Evolutionary conservation across 23 tunicate genomes (phyloP), one percentile per base, ranked within the genome.

Genomic region (Halocynthia roretzi): DNA sequence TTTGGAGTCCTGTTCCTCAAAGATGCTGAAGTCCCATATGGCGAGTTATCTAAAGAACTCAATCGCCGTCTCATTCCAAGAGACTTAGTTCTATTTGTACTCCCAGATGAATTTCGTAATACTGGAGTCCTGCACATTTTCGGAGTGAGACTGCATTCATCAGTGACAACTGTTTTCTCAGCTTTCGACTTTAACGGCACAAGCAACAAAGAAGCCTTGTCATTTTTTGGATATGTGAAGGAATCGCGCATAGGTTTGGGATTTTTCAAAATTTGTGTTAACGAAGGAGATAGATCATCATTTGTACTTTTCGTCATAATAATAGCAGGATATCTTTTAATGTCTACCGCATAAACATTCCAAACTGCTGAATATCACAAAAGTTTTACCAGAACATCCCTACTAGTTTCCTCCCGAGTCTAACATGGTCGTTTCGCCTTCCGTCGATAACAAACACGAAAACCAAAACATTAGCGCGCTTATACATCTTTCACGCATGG

Each of bases 31-130:
- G 70, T 31, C 44, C 44, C 44, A 31, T 31, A 31, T 31, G 44
- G 48, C 22, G 70, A 65, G 19, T 65, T 65, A 9, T 65, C 70
- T 10, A 65, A 20, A 15, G 70, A 65, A 10, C 19, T 11, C 10
- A 65, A 65, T 65, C 70, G 15, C 31, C 70, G 15, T 9, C 70
- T 40, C 15, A 65, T 65, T 11, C 70, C 70, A 10, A 65, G 70
- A 9, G 70, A 65, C 70, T 65, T 65, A 20, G 19, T 8, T 10
- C 70, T 15, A 15, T 48, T 65, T 15, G 48, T 5, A 15, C 19
- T 40, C 70, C 22, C 10, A 10, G 70, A 48, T 0, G 70, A 40
- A 48, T 40, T 5, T 6, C 31, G 70, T 10, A 10, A 15, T 11
- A 10, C 70, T 20, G 10, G 15, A 48, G 17, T 15, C 31, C 19